These are phyloP conservation scores for Neogale vison DNA, from an alignment of 2,113 vertebrate species.

Conservation along the genomic window DNA sequence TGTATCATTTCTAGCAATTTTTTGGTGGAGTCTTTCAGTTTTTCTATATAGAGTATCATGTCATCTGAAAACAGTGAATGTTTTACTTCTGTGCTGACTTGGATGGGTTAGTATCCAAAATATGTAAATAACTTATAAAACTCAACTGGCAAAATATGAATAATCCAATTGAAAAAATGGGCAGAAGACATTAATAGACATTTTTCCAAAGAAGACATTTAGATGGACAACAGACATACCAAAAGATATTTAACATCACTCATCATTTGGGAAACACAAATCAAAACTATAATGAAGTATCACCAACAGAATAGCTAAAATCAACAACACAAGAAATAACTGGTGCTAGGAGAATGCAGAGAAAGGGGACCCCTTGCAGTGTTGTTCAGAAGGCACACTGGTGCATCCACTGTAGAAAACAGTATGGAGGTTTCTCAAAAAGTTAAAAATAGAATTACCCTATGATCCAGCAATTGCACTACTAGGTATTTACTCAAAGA, in stretches of 20 bases:
- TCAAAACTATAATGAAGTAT: not conserved
- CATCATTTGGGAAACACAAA: not conserved
- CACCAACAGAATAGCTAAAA: not conserved
- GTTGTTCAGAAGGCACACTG: not conserved
- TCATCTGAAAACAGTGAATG: not conserved
- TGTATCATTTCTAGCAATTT: not conserved
- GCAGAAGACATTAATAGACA: not conserved
- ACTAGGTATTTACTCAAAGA: too few species aligned
- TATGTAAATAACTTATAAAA: not conserved
- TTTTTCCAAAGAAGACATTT: not conserved
- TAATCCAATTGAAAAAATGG: not conserved
- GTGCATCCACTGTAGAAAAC: not conserved
- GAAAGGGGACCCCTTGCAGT: not conserved
- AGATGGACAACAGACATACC: not conserved
- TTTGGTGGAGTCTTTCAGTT: not conserved
- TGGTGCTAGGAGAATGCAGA: not conserved
- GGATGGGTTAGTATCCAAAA: not conserved
- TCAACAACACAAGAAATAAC: not conserved
- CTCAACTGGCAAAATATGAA: not conserved
- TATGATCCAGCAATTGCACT: too few species aligned
- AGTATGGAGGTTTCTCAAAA: not conserved
- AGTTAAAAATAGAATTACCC: too few species aligned
- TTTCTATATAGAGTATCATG: not conserved
- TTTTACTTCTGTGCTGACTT: not conserved
- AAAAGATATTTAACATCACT: not conserved